Evolutionary conservation across 92 coral and sea anemone genomes (phyloP).

Genomic region (Scolanthus callimorphus): DNA sequence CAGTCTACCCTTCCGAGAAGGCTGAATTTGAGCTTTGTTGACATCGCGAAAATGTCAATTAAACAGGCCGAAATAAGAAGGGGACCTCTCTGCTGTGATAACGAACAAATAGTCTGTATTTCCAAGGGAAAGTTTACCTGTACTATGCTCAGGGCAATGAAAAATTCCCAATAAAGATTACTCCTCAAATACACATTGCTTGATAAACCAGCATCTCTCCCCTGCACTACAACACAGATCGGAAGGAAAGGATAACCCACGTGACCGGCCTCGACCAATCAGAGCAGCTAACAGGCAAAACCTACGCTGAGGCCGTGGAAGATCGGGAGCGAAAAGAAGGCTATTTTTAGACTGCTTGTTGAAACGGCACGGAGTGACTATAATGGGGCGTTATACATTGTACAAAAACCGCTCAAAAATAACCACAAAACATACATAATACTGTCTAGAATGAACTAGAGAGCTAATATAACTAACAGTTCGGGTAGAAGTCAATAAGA

Average conservation of each 20-base stretch:
- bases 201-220: constrained; percentile 76
- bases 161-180: constrained; percentile 27
- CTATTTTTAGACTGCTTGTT: constrained; percentile 1
- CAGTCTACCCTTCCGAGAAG: constrained; percentile 1
- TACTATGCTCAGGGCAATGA: constrained; percentile 7
- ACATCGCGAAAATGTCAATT: constrained; percentile 44
- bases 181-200: constrained; percentile 47
- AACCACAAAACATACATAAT: too few species aligned
- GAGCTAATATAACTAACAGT: too few species aligned
- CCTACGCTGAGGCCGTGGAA: constrained; percentile 30
- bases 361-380: too few species aligned
- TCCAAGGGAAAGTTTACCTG: constrained; percentile 10
- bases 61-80: constrained; percentile 3
- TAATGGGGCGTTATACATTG: too few species aligned
- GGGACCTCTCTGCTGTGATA: background rate
- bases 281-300: constrained; percentile 8
- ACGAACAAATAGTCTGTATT: background rate
- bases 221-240: constrained; percentile 67
- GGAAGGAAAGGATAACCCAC: constrained; percentile 79
- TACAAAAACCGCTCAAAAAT: too few species aligned
- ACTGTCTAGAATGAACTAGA: too few species aligned
- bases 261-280: constrained; percentile 77
- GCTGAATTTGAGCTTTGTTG: constrained; percentile 27
- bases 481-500: too few species aligned
- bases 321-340: background rate